These are phyloP conservation scores for Artemia sinica DNA, from an alignment of 2,888 invertebrate genomes.

Conservation along the genomic window DNA sequence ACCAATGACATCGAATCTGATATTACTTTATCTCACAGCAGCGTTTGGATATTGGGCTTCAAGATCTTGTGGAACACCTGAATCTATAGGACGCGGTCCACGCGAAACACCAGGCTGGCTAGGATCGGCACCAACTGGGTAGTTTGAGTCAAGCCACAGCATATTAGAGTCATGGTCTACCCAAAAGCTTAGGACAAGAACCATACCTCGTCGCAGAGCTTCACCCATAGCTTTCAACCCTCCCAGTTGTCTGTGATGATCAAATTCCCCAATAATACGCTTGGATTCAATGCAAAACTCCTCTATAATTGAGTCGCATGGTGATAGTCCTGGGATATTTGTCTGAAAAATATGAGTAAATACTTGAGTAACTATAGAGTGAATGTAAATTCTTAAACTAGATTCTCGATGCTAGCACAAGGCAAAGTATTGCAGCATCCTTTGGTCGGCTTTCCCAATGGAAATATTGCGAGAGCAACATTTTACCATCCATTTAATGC, in stretches of 20 bases:
- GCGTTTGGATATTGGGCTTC: too few species aligned
- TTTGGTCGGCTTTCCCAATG: too few species aligned
- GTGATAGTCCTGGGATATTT: constrained; percentile 20
- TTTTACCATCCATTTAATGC: too few species aligned
- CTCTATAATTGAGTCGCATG: constrained; percentile 24
- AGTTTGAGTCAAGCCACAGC: constrained; percentile 25
- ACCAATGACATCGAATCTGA: too few species aligned
- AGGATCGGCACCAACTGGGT: constrained; percentile 22
- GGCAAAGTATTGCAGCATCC: too few species aligned
- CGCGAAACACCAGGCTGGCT: constrained; percentile 23
- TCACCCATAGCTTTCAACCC: constrained; percentile 24
- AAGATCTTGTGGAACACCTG: too few species aligned
- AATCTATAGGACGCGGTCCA: too few species aligned
- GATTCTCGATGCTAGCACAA: too few species aligned
- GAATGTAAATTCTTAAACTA: too few species aligned
- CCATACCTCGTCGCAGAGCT: constrained; percentile 23
- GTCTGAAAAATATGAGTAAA: constrained; percentile 7
- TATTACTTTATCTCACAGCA: too few species aligned
- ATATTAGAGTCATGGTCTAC: constrained; percentile 25
- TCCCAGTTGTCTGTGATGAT: constrained; percentile 23
- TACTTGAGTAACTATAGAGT: too few species aligned
- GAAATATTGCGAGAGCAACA: too few species aligned
- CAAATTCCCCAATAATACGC: constrained; percentile 22
- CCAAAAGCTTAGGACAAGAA: constrained; percentile 25
- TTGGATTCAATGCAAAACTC: constrained; percentile 23